Conservation (phyloP, 1,140 invertebrate genomes). For the Bombus haemorrhoidalis region DNA sequence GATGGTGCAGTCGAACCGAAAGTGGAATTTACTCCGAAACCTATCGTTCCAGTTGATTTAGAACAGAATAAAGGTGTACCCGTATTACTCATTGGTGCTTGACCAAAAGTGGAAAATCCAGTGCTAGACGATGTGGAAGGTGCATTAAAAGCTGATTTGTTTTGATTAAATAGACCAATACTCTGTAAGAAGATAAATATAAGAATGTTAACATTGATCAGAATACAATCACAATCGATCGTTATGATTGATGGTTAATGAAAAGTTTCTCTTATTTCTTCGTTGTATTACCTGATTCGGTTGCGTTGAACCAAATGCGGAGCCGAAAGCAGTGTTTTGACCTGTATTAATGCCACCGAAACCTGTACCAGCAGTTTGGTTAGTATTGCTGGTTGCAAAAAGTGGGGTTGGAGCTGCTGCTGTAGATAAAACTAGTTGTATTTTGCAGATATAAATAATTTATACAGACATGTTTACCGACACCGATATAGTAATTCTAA, state of each 20-base stretch:
- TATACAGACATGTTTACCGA: not conserved
- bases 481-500: not conserved
- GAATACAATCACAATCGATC: not conserved
- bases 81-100: conserved; percentile 76
- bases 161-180: conserved; percentile 81
- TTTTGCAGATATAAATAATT: conserved; percentile 24
- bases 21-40: conserved; percentile 83
- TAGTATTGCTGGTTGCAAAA: conserved; percentile 75
- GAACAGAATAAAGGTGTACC: conserved; percentile 78
- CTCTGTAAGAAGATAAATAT: conserved; percentile 66
- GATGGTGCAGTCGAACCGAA: conserved; percentile 81
- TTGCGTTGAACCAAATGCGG: conserved; percentile 77
- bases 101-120: conserved; percentile 82
- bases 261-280: not conserved
- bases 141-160: conserved; percentile 81
- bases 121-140: conserved; percentile 77
- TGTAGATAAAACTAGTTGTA: conserved; percentile 58
- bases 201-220: not conserved
- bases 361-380: conserved; percentile 75
- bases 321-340: conserved; percentile 79
- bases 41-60: conserved; percentile 79
- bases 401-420: conserved; percentile 75
- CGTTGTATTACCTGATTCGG: conserved; percentile 77
- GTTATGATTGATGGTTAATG: not conserved
- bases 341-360: conserved; percentile 78